Evolutionary conservation across 2,888 invertebrate species (phyloP).

Genomic region (Dione vanillae): DNA sequence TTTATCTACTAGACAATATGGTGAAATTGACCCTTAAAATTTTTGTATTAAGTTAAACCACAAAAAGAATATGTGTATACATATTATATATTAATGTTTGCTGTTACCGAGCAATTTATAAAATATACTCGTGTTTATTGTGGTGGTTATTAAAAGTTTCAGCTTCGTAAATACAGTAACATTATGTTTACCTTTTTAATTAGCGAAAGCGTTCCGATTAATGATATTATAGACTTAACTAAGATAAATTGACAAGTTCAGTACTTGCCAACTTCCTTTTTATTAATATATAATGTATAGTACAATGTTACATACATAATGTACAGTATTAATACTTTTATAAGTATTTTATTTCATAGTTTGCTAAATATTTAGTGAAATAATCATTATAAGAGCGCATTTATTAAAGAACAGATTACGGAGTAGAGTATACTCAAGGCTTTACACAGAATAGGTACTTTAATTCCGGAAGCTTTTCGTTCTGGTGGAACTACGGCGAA

Average conservation of each 20-base stretch:
- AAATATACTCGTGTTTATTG: background rate
- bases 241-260: slow-evolving; percentile 20
- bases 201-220: slow-evolving; percentile 9
- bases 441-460: slow-evolving; percentile 5
- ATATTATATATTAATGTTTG: background rate
- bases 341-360: background rate
- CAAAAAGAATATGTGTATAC: too few species aligned
- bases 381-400: background rate
- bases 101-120: slow-evolving; percentile 12
- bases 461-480: slow-evolving; percentile 29
- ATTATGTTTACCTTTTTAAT: slow-evolving; percentile 6
- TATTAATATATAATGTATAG: too few species aligned
- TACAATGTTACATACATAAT: too few species aligned
- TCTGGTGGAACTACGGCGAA: slow-evolving; percentile 21
- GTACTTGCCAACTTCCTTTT: too few species aligned
- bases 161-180: slow-evolving; percentile 3
- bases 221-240: slow-evolving; percentile 23
- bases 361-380: background rate
- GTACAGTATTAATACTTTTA: too few species aligned
- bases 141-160: background rate
- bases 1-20: too few species aligned
- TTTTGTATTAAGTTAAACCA: too few species aligned
- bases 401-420: slow-evolving; percentile 23
- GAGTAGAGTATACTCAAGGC: slow-evolving; percentile 11
- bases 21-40: too few species aligned